Evolutionary conservation across 2,888 invertebrate genomes (phyloP).

Genomic region (Meloe dianella): DNA sequence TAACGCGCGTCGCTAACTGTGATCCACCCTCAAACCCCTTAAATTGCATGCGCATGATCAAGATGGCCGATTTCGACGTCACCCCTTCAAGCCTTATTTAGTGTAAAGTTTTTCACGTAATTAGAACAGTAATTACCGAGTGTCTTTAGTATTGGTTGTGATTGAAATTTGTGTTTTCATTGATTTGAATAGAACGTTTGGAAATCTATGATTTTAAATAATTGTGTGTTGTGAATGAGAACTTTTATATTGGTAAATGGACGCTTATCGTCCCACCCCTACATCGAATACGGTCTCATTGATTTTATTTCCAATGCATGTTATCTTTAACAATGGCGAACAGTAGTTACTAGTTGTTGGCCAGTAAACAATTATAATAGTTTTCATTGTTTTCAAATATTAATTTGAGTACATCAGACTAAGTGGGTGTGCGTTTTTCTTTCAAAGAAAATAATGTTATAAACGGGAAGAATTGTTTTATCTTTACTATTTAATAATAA

Average conservation of each 20-base stretch:
- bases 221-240: constrained; percentile 14
- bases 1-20: constrained; percentile 39
- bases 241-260: constrained; percentile 21
- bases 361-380: constrained; percentile 26
- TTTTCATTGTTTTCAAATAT: constrained; percentile 15
- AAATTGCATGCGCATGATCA: constrained; percentile 49
- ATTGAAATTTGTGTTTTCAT: constrained; percentile 6
- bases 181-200: constrained; percentile 1
- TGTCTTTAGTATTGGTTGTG: constrained; percentile 15
- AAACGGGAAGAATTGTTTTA: too few species aligned
- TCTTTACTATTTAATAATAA: background rate
- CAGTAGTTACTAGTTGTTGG: constrained; percentile 23
- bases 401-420: background rate
- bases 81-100: constrained; percentile 45
- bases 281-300: constrained; percentile 41
- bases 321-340: constrained; percentile 44
- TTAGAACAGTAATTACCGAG: constrained; percentile 41
- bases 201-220: background rate
- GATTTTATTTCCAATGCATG: constrained; percentile 49
- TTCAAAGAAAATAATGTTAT: too few species aligned
- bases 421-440: too few species aligned
- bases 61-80: constrained; percentile 53
- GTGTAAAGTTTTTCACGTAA: constrained; percentile 48
- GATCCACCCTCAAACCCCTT: constrained; percentile 35
- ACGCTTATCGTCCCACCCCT: constrained; percentile 35